phyloP scores from a whole-genome alignment of 2,888 invertebrate species.

The Dryocosmus kuriphilus region DNA sequence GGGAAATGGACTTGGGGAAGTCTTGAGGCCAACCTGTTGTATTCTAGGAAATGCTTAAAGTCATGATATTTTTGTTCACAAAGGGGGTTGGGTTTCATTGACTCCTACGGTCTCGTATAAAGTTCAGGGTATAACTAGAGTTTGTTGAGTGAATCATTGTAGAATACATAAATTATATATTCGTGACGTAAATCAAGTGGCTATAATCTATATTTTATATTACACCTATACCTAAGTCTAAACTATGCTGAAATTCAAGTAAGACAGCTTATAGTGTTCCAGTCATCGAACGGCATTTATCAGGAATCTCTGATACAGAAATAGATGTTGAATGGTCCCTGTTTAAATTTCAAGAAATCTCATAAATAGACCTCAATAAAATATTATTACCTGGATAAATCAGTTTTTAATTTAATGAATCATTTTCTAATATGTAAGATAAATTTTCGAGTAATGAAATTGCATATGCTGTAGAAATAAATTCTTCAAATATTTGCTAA shows the following conservation, averaged over 20 bases:
- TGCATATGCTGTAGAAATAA: too few relatives aligned
- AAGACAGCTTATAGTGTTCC: slow-evolving; percentile 1
- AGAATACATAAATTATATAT: slow-evolving; percentile 19
- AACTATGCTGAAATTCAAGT: background rate
- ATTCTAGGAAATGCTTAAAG: background rate
- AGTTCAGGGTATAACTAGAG: background rate
- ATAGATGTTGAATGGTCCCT: background rate
- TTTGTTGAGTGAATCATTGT: background rate
- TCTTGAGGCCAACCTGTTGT: slow-evolving; percentile 35
- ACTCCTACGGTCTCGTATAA: slow-evolving; percentile 12
- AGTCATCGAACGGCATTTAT: background rate
- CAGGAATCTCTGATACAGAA: background rate
- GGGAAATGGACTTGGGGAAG: background rate
- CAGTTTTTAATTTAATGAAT: too few relatives aligned
- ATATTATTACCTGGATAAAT: background rate
- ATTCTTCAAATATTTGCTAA: too few relatives aligned
- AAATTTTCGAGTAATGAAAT: too few relatives aligned
- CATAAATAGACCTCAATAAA: background rate
- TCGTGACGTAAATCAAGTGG: slow-evolving; percentile 12
- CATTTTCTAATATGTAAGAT: too few relatives aligned
- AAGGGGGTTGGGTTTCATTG: slow-evolving; percentile 23
- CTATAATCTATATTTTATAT: too few relatives aligned
- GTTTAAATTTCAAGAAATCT: background rate
- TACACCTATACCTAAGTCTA: slow-evolving; percentile 6
- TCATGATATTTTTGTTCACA: slow-evolving; percentile 16